phyloP scores from a whole-genome alignment of 2,797 vertebrate genomes.

The Ciconia nigra region DNA sequence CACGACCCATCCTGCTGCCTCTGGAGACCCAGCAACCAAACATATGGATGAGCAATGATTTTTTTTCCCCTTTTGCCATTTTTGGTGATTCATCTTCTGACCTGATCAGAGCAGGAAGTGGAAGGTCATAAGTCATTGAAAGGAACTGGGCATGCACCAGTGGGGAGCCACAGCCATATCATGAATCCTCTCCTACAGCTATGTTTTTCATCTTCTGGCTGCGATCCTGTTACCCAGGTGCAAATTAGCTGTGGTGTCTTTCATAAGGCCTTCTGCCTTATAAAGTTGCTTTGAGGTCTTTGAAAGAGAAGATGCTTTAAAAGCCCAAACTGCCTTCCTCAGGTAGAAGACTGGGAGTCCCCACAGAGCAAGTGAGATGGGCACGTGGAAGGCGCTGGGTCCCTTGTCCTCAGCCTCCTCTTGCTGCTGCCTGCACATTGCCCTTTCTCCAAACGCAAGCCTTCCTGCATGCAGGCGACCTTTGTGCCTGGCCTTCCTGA shows the following conservation, averaged over 20 bases:
- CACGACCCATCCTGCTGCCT: rapidly evolving
- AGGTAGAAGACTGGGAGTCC: not conserved
- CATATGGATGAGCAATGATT: rapidly evolving
- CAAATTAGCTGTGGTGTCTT: not conserved
- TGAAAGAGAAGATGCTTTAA: not conserved
- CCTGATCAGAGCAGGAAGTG: not conserved
- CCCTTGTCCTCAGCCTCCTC: not conserved
- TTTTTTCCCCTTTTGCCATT: not conserved
- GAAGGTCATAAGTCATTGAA: not conserved
- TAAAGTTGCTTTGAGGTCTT: not conserved
- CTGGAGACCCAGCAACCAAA: not conserved
- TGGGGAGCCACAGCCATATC: not conserved
- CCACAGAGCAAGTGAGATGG: not conserved
- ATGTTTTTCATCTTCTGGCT: not conserved
- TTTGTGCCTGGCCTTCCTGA: not conserved
- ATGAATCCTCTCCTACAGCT: not conserved
- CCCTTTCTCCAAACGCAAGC: not conserved
- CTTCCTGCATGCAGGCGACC: not conserved
- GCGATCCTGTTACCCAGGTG: not conserved
- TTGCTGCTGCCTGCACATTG: rapidly evolving
- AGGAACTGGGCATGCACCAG: not conserved
- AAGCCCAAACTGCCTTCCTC: not conserved
- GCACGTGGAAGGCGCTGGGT: rapidly evolving
- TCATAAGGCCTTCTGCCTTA: not conserved
- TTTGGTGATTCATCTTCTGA: not conserved